Evolutionary conservation across 2,888 invertebrate species (phyloP).

Genomic region (Ormyrus labotus): DNA sequence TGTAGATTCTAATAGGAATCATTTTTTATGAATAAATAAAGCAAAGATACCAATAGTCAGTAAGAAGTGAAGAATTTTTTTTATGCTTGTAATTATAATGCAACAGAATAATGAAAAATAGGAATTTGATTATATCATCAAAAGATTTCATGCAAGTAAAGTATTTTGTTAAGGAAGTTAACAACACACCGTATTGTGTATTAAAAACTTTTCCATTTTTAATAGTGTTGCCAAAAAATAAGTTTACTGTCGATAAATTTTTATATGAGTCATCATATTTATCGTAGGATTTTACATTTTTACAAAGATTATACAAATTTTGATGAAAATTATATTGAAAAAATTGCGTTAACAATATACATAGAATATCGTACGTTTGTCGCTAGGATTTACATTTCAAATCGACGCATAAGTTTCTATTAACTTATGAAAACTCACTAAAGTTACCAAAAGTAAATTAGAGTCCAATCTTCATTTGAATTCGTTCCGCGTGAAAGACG

Average conservation of each 20-base stretch:
- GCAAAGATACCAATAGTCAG: not conserved
- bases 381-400: too few species aligned
- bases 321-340: slow-evolving; percentile 27
- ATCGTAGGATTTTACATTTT: slow-evolving; percentile 40
- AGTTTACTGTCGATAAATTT: slow-evolving; percentile 9
- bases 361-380: too few species aligned
- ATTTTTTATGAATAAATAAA: slow-evolving; percentile 1
- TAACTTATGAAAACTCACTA: too few species aligned
- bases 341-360: too few species aligned
- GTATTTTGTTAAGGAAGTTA: not conserved
- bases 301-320: slow-evolving; percentile 35
- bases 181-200: not conserved
- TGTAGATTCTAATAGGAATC: not conserved
- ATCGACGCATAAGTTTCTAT: too few species aligned
- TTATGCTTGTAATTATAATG: too few species aligned
- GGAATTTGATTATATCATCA: not conserved
- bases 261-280: slow-evolving; percentile 27
- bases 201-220: slow-evolving; percentile 2
- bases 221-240: slow-evolving; percentile 8
- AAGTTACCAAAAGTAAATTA: too few species aligned
- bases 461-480: too few species aligned
- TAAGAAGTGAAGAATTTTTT: too few species aligned
- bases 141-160: not conserved
- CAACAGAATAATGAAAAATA: too few species aligned
- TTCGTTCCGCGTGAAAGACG: too few species aligned